phyloP scores from a whole-genome alignment of 2,797 vertebrate species.

The Buphagus erythrorhynchus region DNA sequence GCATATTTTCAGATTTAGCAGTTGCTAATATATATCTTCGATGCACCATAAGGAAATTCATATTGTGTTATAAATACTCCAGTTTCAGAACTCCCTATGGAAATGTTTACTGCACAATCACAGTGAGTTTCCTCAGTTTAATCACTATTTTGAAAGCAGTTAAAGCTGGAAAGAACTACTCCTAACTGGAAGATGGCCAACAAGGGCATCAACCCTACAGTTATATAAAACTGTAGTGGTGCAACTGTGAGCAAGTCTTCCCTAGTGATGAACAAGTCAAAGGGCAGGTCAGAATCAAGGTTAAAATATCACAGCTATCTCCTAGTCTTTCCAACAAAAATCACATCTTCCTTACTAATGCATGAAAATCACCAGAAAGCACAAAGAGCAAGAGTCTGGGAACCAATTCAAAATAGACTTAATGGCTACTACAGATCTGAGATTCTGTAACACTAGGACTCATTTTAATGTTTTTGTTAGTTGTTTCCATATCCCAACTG shows the following conservation, averaged over 20 bases:
- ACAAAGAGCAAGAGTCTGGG: neutral
- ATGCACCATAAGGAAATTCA: neutral
- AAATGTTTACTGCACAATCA: neutral
- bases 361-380: neutral
- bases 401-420: neutral
- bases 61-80: neutral
- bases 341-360: neutral
- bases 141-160: conserved; percentile 3
- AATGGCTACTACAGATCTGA: neutral
- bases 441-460: neutral
- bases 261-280: neutral
- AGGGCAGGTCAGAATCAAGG: neutral
- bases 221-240: neutral
- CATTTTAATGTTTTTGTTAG: neutral
- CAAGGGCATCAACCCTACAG: neutral
- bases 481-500: neutral
- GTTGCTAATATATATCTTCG: neutral
- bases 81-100: neutral
- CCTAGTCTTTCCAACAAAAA: neutral
- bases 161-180: neutral
- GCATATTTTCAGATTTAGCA: neutral
- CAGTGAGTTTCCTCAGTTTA: neutral
- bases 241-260: neutral
- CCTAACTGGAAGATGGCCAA: neutral
- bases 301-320: neutral